Evolutionary conservation across 2,888 invertebrate species (phyloP).

Genomic region (Latrodectus hesperus): DNA sequence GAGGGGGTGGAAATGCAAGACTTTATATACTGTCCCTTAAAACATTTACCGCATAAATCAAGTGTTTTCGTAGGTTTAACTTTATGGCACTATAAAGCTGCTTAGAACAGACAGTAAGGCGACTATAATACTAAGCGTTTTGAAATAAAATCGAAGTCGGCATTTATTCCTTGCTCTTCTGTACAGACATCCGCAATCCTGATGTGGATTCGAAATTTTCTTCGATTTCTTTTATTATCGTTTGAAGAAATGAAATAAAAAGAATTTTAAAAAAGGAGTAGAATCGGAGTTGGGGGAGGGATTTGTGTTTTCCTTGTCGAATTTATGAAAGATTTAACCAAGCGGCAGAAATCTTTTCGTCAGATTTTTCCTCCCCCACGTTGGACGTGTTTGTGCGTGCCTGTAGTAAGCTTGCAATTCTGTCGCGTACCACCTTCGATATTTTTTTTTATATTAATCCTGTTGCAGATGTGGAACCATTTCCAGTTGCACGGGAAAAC

Average conservation of each 20-base stretch:
- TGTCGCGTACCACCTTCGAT: too few relatives aligned
- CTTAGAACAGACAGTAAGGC: background rate
- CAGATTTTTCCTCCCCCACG: background rate
- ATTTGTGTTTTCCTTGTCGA: conserved; percentile 7
- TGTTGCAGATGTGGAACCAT: conserved; percentile 37
- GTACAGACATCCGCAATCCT: too few relatives aligned
- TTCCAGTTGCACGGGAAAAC: conserved; percentile 31
- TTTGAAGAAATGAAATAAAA: conserved; percentile 20
- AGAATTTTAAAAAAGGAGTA: conserved; percentile 3
- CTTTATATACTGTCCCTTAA: background rate
- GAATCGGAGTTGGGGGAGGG: background rate
- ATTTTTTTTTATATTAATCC: conserved; percentile 10
- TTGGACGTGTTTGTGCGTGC: too few relatives aligned
- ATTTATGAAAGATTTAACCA: conserved; percentile 36
- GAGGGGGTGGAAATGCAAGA: background rate
- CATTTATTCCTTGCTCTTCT: too few relatives aligned
- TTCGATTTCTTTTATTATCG: background rate
- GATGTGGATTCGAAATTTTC: background rate
- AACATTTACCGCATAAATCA: conserved; percentile 2
- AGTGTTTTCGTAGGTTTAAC: background rate
- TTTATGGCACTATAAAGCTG: conserved; percentile 31
- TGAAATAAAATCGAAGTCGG: background rate
- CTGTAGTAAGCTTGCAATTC: too few relatives aligned
- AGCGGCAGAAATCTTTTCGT: conserved; percentile 31
- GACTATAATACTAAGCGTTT: background rate